phyloP scores from a whole-genome alignment of 2,113 vertebrate species.

The Oncorhynchus tshawytscha region DNA sequence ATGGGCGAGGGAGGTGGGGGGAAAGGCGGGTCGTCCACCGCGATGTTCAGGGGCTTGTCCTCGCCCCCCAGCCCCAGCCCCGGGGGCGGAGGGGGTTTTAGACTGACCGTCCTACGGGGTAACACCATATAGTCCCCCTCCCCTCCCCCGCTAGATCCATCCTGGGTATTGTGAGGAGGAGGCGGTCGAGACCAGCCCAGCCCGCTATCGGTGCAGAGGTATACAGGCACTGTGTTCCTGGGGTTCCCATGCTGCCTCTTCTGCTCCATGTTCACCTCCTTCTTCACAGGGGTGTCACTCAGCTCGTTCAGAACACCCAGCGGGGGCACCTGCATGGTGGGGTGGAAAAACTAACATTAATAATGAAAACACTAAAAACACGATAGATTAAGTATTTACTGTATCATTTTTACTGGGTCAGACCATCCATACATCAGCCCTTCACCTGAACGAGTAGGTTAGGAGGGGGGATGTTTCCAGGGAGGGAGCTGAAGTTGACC shows the following conservation, averaged over 20 bases:
- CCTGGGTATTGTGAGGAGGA: conserved; percentile 65
- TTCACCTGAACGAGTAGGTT: conserved; percentile 85
- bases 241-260: conserved; percentile 67
- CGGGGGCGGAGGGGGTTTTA: conserved; percentile 79
- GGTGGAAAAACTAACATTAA: background rate
- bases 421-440: background rate
- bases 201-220: conserved; percentile 91
- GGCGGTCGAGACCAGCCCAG: conserved; percentile 84
- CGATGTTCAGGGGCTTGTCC: conserved; percentile 76
- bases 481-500: conserved; percentile 89
- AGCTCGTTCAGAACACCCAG: conserved; percentile 86
- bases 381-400: too few relatives aligned
- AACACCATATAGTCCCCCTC: conserved; percentile 98
- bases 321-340: conserved; percentile 77
- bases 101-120: conserved; percentile 88
- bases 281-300: conserved; percentile 78
- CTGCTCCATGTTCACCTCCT: conserved; percentile 81
- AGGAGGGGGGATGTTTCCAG: conserved; percentile 91
- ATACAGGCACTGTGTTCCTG: conserved; percentile 74
- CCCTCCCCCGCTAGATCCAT: conserved; percentile 53
- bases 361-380: background rate
- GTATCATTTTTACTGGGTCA: too few relatives aligned
- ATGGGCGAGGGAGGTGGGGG: conserved; percentile 79
- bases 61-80: conserved; percentile 77
- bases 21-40: conserved; percentile 83